Conservation (phyloP, 2,113 vertebrate genomes). For the Australoheros scitulus region DNA sequence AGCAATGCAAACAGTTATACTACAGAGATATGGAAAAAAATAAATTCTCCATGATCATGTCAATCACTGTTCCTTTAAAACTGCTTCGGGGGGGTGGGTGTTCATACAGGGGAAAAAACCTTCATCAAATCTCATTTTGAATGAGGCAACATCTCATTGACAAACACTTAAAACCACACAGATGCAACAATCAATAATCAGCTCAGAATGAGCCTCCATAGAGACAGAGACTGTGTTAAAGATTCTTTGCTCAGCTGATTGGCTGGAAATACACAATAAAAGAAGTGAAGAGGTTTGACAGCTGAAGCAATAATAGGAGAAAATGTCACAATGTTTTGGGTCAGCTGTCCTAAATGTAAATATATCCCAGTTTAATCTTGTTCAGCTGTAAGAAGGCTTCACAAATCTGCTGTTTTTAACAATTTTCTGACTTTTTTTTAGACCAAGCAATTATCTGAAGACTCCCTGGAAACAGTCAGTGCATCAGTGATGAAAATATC, state of each 20-base stretch:
- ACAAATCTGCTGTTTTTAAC: background rate
- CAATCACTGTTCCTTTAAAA: background rate
- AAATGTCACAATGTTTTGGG: accelerated
- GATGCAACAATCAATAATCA: accelerated
- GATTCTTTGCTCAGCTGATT: too few relatives aligned
- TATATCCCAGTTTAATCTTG: background rate
- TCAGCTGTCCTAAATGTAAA: accelerated
- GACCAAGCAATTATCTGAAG: background rate
- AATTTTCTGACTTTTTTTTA: background rate
- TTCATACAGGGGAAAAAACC: background rate
- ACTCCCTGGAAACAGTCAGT: background rate
- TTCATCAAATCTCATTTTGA: too few relatives aligned
- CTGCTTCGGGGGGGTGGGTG: background rate
- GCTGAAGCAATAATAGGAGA: background rate
- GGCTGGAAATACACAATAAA: accelerated
- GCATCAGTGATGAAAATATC: background rate
- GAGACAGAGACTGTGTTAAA: background rate
- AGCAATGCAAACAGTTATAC: background rate
- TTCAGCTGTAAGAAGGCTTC: accelerated
- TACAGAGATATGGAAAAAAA: background rate
- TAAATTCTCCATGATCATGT: background rate
- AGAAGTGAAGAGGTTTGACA: background rate
- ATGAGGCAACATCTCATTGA: accelerated
- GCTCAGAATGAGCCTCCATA: background rate
- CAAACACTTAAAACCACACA: background rate